phyloP scores from a whole-genome alignment of 2,888 invertebrate genomes.

The Parapristionchus giblindavisi region DNA sequence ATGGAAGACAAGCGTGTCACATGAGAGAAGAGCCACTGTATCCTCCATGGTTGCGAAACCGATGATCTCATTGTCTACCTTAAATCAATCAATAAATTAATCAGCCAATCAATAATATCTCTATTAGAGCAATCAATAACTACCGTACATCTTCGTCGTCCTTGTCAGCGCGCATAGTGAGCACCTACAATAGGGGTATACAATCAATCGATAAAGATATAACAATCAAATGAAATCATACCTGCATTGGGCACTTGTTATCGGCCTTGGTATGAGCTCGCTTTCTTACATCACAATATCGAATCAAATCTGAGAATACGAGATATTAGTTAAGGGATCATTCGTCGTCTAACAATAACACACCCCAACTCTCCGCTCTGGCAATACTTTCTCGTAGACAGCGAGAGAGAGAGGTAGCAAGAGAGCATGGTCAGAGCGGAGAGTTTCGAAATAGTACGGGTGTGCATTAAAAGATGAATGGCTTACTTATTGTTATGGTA shows the following conservation, averaged over 20 bases:
- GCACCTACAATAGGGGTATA: not conserved
- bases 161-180: slow-evolving; percentile 3
- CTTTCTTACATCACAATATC: not conserved
- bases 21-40: slow-evolving; percentile 25
- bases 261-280: not conserved
- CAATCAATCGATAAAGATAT: not conserved
- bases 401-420: too few species aligned
- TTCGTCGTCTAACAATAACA: not conserved
- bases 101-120: not conserved
- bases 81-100: not conserved
- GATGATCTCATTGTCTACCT: slow-evolving; percentile 23
- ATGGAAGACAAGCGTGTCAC: slow-evolving; percentile 36
- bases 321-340: not conserved
- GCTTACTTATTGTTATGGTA: too few species aligned
- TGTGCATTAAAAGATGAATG: too few species aligned
- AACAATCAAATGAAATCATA: not conserved
- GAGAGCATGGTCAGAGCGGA: too few species aligned
- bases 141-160: slow-evolving; percentile 24
- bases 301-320: not conserved
- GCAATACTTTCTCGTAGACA: not conserved
- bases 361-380: not conserved
- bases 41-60: slow-evolving; percentile 15
- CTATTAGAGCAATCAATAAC: not conserved
- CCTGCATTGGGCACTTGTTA: slow-evolving; percentile 13
- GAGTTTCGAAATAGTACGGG: too few species aligned